Evolutionary conservation across 1,140 invertebrate genomes (phyloP).

Genomic region (Bombus vancouverensis): DNA sequence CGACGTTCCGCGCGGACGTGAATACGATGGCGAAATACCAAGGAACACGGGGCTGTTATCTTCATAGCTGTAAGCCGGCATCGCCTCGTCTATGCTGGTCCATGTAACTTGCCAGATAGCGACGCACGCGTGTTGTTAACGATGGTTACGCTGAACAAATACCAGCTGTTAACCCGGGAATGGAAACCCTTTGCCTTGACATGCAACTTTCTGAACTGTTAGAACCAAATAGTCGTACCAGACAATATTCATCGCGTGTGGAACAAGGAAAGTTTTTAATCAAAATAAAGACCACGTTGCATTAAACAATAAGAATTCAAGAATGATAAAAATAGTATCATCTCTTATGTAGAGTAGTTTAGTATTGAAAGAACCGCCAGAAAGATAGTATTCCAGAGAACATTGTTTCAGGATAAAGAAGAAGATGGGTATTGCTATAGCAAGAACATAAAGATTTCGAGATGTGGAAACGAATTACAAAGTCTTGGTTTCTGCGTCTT

Average conservation of each 20-base stretch:
- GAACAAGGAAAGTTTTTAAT: neutral
- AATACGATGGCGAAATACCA: conserved; percentile 15
- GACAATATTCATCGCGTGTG: neutral
- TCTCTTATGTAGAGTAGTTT: too few relatives aligned
- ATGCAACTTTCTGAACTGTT: neutral
- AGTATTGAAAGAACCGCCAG: too few relatives aligned
- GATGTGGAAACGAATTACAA: too few relatives aligned
- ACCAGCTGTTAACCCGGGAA: conserved; percentile 14
- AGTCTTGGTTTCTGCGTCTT: too few relatives aligned
- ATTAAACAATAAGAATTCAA: neutral
- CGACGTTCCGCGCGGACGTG: neutral
- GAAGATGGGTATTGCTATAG: neutral
- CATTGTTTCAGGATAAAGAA: neutral
- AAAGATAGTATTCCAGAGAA: neutral
- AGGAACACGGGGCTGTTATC: conserved; percentile 28
- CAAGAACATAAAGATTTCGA: too few relatives aligned
- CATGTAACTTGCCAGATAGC: conserved; percentile 26
- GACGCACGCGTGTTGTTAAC: conserved; percentile 17
- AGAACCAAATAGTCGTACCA: neutral
- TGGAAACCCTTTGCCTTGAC: neutral
- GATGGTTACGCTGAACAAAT: conserved; percentile 23
- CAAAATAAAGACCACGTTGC: neutral
- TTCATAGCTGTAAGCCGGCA: neutral
- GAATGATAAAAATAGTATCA: neutral
- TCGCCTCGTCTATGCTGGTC: neutral